Conservation (phyloP, 2,888 invertebrate genomes). For the Maniola hyperantus region DNA sequence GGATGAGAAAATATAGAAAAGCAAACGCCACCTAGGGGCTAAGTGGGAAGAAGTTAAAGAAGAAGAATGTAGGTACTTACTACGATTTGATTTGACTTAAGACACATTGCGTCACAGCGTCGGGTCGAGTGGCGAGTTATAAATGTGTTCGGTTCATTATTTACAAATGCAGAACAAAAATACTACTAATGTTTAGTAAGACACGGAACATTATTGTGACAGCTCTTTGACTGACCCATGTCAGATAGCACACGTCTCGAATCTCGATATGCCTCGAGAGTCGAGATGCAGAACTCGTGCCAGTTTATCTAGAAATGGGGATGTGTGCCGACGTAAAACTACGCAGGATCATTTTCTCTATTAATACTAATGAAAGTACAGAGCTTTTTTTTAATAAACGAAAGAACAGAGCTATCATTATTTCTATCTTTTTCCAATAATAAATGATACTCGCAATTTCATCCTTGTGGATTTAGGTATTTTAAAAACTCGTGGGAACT, state of each 20-base stretch:
- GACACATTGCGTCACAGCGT: not conserved
- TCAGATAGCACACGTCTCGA: slow-evolving; percentile 55
- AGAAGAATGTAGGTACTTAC: not conserved
- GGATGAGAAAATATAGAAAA: too few species aligned
- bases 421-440: too few species aligned
- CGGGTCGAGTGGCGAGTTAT: not conserved
- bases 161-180: not conserved
- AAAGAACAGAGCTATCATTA: not conserved
- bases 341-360: slow-evolving; percentile 27
- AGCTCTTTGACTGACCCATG: slow-evolving; percentile 57
- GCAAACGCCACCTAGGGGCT: too few species aligned
- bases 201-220: slow-evolving; percentile 57
- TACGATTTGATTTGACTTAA: too few species aligned
- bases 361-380: not conserved
- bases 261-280: slow-evolving; percentile 43
- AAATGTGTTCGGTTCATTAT: not conserved
- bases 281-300: slow-evolving; percentile 56
- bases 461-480: too few species aligned
- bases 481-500: too few species aligned
- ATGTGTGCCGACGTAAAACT: slow-evolving; percentile 37
- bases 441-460: too few species aligned
- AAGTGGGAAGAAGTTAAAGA: too few species aligned
- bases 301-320: slow-evolving; percentile 52
- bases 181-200: slow-evolving; percentile 36
- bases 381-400: not conserved